Evolutionary conservation across 2,888 invertebrate genomes (phyloP).

Genomic region (Mesoligia furuncula): DNA sequence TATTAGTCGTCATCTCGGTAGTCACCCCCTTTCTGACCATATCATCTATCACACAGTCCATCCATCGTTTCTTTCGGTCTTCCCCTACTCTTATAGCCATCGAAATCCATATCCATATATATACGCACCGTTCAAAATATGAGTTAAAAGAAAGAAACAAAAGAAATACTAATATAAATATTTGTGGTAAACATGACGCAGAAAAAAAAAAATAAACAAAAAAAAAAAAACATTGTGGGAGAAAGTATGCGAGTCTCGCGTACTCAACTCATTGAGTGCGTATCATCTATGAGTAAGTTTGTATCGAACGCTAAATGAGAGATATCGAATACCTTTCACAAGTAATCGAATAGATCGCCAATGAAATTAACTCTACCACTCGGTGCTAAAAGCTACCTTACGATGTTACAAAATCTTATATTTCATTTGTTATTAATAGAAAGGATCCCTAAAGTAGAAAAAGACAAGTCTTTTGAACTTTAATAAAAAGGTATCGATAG

Average conservation of each 20-base stretch:
- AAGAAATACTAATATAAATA: no score
- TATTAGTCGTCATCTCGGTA: no score
- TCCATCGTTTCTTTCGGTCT: background rate
- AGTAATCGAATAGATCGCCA: constrained; percentile 5
- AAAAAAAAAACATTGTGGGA: no score
- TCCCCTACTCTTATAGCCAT: background rate
- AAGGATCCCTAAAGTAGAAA: background rate
- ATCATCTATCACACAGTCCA: background rate
- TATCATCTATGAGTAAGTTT: background rate
- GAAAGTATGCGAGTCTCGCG: no score
- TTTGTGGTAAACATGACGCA: no score
- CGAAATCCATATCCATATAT: no score
- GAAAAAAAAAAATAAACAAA: no score
- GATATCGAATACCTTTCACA: background rate
- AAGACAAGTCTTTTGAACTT: background rate
- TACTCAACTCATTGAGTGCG: no score
- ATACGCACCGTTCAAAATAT: no score
- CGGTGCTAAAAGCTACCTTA: background rate
- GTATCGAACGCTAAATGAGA: background rate
- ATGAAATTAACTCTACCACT: background rate
- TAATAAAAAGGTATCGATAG: constrained; percentile 23
- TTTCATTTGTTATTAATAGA: constrained; percentile 15
- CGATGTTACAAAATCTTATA: background rate
- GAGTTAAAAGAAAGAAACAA: no score
- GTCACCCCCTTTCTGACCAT: no score